These are phyloP conservation scores for Labeo rohita DNA, from an alignment of 2,113 vertebrate genomes.

Conservation along the genomic window DNA sequence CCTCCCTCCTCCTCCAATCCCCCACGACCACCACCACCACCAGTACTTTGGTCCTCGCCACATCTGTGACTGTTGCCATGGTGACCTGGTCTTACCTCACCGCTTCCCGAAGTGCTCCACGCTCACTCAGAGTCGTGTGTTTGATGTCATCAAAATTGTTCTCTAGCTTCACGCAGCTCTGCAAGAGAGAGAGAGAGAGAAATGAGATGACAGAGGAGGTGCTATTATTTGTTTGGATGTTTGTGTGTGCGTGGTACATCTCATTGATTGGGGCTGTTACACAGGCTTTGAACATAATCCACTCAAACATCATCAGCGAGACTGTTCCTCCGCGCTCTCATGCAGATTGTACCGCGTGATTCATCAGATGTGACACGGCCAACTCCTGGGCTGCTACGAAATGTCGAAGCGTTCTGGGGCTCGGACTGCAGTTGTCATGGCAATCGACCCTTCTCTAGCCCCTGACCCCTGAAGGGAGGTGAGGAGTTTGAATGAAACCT, in stretches of 20 bases:
- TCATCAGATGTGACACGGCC: constrained; percentile 79
- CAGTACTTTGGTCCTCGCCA: constrained; percentile 71
- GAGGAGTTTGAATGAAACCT: constrained; percentile 63
- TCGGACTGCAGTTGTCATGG: constrained; percentile 75
- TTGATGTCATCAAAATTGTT: constrained; percentile 96
- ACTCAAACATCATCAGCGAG: constrained; percentile 49
- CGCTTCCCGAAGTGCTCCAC: constrained; percentile 90
- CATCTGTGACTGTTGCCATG: constrained; percentile 93
- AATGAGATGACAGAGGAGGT: constrained; percentile 39
- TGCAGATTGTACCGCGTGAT: constrained; percentile 68
- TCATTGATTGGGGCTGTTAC: constrained; percentile 60
- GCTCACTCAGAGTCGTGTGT: constrained; percentile 87
- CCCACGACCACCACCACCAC: constrained; percentile 1
- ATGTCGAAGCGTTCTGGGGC: constrained; percentile 62
- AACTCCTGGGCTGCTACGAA: constrained; percentile 73
- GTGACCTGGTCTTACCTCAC: constrained; percentile 90
- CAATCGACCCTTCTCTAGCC: constrained; percentile 69
- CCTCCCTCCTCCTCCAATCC: constrained; percentile 64
- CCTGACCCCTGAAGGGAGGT: constrained; percentile 59
- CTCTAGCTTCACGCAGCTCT: constrained; percentile 84
- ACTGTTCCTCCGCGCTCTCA: constrained; percentile 30
- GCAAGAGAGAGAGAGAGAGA: constrained; percentile 51
- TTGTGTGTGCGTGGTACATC: constrained; percentile 50
- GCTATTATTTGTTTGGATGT: constrained; percentile 51
- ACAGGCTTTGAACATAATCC: constrained; percentile 54